Evolutionary conservation across 2,797 vertebrate genomes (phyloP), one percentile per base, ranked within the genome.

Genomic region (Eupleurogrammus muticus): DNA sequence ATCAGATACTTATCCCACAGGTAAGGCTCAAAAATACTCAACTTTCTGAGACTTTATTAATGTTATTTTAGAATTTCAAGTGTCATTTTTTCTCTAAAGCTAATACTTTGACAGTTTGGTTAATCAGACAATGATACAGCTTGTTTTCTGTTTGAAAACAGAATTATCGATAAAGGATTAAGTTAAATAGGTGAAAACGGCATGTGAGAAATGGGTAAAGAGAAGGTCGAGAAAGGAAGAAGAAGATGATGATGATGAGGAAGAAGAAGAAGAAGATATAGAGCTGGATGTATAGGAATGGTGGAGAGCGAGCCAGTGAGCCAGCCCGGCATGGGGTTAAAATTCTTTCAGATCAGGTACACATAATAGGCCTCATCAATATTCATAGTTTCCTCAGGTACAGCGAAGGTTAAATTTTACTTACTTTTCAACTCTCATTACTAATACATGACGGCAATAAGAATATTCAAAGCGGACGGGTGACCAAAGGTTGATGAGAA

Each of bases 401-500:
- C 91, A 88, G 92, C 88, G 93, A 94, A 95, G 94, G 94, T 95
- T 95, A 95, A 94, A 95, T 94, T 94, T 94, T 82, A 94, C 94
- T 94, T 93, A 94, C 93, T 95, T 94, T 94, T 92, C 94, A 94
- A 93, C 93, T 93, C 89, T 92, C 93, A 95, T 95, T 92, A 95
- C 79, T 95, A 94, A 95, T 91, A 94, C 94, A 95, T 95, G 94
- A 93, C 58, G 92, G 84, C 92, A 93, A 94, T 95, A 94, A 94
- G 94, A 95, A 95, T 95, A 95, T 95, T 94, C 92, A 95, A 94
- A 95, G 94, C 90, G 87, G 88, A 79, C 61, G 92, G 90, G 92
- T 91, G 94, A 92, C 90, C 91, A 93, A 92, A 93, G 94, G 94
- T 95, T 95, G 94, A 94, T 95, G 94, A 95, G 92, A 92, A 91